A percentile compares a stretch with the other conserved stretches of the same genome.
Evolutionary conservation across 1,140 invertebrate genomes (phyloP).

Genomic region (Pogonus chalceus): DNA sequence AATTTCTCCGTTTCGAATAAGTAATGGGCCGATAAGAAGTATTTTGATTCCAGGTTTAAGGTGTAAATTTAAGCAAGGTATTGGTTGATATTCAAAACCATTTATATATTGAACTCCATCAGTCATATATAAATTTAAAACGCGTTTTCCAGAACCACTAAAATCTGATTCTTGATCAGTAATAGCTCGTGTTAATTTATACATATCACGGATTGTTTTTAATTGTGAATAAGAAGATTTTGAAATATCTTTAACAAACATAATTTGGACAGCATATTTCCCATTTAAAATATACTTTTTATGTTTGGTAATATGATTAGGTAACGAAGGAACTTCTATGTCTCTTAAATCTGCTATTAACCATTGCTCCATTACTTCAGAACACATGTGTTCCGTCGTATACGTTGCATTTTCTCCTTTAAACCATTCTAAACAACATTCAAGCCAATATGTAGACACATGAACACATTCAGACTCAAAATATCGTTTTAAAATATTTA

Average conservation of each 20-base stretch:
- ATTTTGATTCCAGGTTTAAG: slow-evolving; percentile 57
- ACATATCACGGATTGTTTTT: slow-evolving; percentile 47
- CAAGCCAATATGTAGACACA: slow-evolving; percentile 25
- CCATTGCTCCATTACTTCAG: slow-evolving; percentile 43
- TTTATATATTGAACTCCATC: slow-evolving; percentile 61
- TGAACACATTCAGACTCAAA: slow-evolving; percentile 22
- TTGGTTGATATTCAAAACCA: slow-evolving; percentile 63
- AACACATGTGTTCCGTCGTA: slow-evolving; percentile 21
- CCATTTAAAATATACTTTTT: slow-evolving; percentile 38
- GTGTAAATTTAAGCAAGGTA: slow-evolving; percentile 48
- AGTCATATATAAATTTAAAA: slow-evolving; percentile 63
- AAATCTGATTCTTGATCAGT: slow-evolving; percentile 39
- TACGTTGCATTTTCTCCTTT: slow-evolving; percentile 21
- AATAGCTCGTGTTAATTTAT: slow-evolving; percentile 41
- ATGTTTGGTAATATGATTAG: slow-evolving; percentile 36
- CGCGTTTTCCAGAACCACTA: slow-evolving; percentile 41
- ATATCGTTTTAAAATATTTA: slow-evolving; percentile 21
- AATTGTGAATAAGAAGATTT: slow-evolving; percentile 52
- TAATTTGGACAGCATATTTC: slow-evolving; percentile 46
- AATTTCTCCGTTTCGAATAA: slow-evolving; percentile 58
- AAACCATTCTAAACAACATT: slow-evolving; percentile 29
- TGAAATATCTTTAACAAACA: slow-evolving; percentile 32
- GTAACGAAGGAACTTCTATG: slow-evolving; percentile 42
- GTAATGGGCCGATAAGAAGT: slow-evolving; percentile 50
- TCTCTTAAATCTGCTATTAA: slow-evolving; percentile 49